Evolutionary conservation across 2,888 invertebrate species (phyloP), one percentile per base, ranked within the genome.

Genomic region (Drosophila nr. perissopoda): DNA sequence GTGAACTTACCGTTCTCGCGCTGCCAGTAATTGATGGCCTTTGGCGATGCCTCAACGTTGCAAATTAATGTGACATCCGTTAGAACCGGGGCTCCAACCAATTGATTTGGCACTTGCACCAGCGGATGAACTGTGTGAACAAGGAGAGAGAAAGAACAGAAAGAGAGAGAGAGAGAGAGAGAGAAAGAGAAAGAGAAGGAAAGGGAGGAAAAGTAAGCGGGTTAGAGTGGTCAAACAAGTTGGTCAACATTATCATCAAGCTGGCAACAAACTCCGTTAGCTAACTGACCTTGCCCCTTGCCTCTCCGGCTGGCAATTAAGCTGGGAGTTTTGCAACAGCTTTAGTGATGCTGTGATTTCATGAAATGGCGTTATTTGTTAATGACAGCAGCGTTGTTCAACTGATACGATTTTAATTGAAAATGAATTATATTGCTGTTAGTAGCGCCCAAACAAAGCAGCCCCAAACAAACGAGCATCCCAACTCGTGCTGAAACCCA

Each of bases 21-120:
- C 74, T 97, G 97, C 98, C 98, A 98, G 94, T 97, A 98, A 95
- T 98, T 98, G 94, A 98, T 98, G 92, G 98, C 97, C 94, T 97
- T 97, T 42, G 98, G 98, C 67, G 97, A 98, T 67, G 98, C 98
- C 93, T 98, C 98, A 70, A 98, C 97, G 93, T 97, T 96, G 92
- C 96, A 96, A 93, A 97, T 96, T 88, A 98, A 95, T 72, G 96
- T 96, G 92, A 98, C 97, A 93, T 97, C 96, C 80, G 97, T 97
- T 87, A 96, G 96, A 83, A 96, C 95, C 63, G 97, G 97, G 72
- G 97, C 97, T 40, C 98, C 98, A 76, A 98, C 97, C 92, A 98
- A 95, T 94, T 98, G 98, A 94, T 97, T 98, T 88, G 97, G 97
- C 88, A 98, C 98, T 95, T 97, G 97, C 88, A 98, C 97, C 94